Base-by-base conservation (phyloP, 2,113 vertebrate species). In the Pimephales promelas region DNA sequence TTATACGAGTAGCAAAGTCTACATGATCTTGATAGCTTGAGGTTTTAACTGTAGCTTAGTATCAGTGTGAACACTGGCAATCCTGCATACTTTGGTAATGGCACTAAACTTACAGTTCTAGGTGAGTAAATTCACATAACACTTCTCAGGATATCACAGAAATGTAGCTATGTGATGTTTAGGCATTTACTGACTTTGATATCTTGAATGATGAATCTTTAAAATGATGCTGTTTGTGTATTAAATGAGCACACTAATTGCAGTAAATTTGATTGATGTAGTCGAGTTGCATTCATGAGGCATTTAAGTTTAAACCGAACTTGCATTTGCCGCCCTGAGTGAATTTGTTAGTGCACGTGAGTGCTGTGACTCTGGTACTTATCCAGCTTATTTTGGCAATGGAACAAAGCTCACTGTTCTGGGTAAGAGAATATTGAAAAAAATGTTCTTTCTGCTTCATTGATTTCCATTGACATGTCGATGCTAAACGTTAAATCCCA, bases 41-140 rank as follows among this genome's bases (percentile, higher is more conserved):
- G 26, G 47, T 72, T 83, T 83, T 61, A 61, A 94, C 91, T 1
- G 83, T 74, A 52, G 72, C 72, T 16, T 31, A 31, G 43, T 28
- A 74, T 74, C 72, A 74, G 72, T 74, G 72, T 74, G 72, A 74
- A 74, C 72, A 52, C 72, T 31, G 72, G 24, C 45, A 1, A 24
- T 20, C 45, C 28, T 74, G 72, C 72, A 52, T 59, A 64, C 16
- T 10, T 82, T 64, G 72, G 72, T 4, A 31, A 52, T 18, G 72
- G 72, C 8, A 74, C 72, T 74, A 74, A 74, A 74, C 47, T 74
- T 10, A 74, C 45, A 52, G 72, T 74, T 9, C 24, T 52, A 20
- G 72, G 72, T 74, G 26, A 74, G 71, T 24, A 28, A 5, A n/a
- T n/a, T n/a, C n/a, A 0, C 70, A 31, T 24, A 9, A 43, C 18